Base-by-base conservation (phyloP, 1,140 invertebrate species). In the Heterodera carotae region DNA sequence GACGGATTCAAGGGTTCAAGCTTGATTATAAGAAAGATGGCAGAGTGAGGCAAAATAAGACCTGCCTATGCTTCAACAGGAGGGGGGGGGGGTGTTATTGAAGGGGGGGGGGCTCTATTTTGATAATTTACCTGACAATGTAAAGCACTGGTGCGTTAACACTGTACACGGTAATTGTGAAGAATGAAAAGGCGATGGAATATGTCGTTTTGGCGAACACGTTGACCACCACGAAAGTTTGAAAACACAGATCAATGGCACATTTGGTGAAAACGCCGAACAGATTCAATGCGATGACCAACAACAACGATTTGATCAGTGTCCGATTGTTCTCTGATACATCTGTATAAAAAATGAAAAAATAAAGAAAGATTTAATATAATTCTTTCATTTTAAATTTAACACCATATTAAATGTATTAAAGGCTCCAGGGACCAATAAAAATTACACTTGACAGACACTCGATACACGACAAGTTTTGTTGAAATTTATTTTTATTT, bases 41-140 rank as follows among this genome's bases (percentile, higher is more conserved):
- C n/a, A n/a, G n/a, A n/a, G n/a, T n/a, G n/a, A n/a, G n/a, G n/a
- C n/a, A n/a, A n/a, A n/a, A n/a, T n/a, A n/a, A n/a, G n/a, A n/a
- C n/a, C n/a, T n/a, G n/a, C n/a, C n/a, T n/a, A n/a, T n/a, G n/a
- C n/a, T n/a, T n/a, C n/a, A n/a, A n/a, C n/a, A n/a, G n/a, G n/a
- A n/a, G n/a, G n/a, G n/a, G n/a, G n/a, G n/a, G n/a, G n/a, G n/a
- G n/a, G n/a, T n/a, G n/a, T n/a, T n/a, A n/a, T n/a, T n/a, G n/a
- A n/a, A n/a, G n/a, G n/a, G n/a, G n/a, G n/a, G n/a, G n/a, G n/a
- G n/a, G n/a, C n/a, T n/a, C n/a, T n/a, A n/a, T n/a, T n/a, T n/a
- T n/a, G n/a, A n/a, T n/a, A n/a, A n/a, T n/a, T n/a, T 56, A 66
- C 62, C 62, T 66, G 27, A 66, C 22, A 12, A 34, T 66, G 62